phyloP scores from a whole-genome alignment of 1,140 invertebrate species.

The Archivesica marissinica region DNA sequence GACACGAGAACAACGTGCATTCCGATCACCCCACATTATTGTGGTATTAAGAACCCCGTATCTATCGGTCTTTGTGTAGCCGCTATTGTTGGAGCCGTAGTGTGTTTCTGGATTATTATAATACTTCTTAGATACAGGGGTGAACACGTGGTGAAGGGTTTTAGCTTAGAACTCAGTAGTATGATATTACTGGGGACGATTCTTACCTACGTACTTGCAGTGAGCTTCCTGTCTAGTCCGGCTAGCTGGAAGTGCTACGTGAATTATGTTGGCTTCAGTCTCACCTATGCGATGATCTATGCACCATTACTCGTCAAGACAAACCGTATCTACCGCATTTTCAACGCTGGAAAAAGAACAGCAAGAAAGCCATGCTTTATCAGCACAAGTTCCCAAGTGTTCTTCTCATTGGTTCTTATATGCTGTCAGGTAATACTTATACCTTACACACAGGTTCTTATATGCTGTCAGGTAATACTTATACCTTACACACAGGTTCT shows the following conservation, averaged over 20 bases:
- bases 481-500: too few species aligned
- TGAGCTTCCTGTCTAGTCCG: conserved; percentile 85
- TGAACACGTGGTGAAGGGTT: conserved; percentile 76
- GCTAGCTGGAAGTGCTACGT: conserved; percentile 89
- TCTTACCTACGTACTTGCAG: conserved; percentile 70
- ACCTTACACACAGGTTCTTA: too few species aligned
- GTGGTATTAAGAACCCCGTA: conserved; percentile 73
- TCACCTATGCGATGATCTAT: conserved; percentile 89
- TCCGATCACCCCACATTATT: conserved; percentile 71
- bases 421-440: conserved; percentile 71
- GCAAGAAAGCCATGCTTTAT: conserved; percentile 69
- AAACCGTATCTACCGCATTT: conserved; percentile 94
- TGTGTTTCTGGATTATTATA: conserved; percentile 63
- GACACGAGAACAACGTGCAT: conserved; percentile 85
- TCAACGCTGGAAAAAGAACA: conserved; percentile 89
- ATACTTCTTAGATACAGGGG: conserved; percentile 71
- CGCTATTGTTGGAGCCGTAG: conserved; percentile 84
- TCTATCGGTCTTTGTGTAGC: conserved; percentile 84
- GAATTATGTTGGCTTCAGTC: conserved; percentile 89
- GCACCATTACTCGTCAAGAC: conserved; percentile 95
- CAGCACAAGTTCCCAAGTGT: conserved; percentile 73
- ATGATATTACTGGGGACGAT: conserved; percentile 74
- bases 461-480: too few species aligned
- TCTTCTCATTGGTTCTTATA: conserved; percentile 70
- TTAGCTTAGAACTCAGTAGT: conserved; percentile 76